A percentile compares a stretch with the other conserved stretches of the same genome.
Evolutionary conservation across 2,797 vertebrate species (phyloP).

Genomic region (Iguana delicatissima): DNA sequence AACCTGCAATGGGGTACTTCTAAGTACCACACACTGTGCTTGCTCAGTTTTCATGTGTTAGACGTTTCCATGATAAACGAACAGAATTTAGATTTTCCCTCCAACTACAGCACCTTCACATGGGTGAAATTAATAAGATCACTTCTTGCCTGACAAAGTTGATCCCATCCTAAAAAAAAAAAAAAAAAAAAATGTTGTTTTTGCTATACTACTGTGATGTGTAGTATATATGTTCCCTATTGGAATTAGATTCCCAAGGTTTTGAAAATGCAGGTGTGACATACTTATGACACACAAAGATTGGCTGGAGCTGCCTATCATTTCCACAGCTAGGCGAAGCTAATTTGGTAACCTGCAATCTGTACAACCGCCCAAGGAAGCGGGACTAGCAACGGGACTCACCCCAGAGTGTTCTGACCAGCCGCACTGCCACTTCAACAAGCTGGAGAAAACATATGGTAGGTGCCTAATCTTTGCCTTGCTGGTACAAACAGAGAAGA

Average conservation of each 20-base stretch:
- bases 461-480: slow-evolving; percentile 24
- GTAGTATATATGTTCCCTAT: no score
- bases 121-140: no score
- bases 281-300: not conserved
- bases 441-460: not conserved
- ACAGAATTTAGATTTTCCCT: no score
- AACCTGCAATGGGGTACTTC: no score
- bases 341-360: not conserved
- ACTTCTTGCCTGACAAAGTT: not conserved
- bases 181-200: not conserved
- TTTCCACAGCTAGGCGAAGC: not conserved
- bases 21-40: no score
- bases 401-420: not conserved
- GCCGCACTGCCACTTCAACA: no score
- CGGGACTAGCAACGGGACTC: not conserved
- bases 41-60: no score
- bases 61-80: no score
- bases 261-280: not conserved
- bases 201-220: not conserved
- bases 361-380: not conserved
- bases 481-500: slow-evolving; percentile 46
- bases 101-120: no score
- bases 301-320: no score
- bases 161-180: not conserved
- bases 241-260: no score